Evolutionary conservation across 2,797 vertebrate species (phyloP).

Genomic region (Sparidentex hasta): DNA sequence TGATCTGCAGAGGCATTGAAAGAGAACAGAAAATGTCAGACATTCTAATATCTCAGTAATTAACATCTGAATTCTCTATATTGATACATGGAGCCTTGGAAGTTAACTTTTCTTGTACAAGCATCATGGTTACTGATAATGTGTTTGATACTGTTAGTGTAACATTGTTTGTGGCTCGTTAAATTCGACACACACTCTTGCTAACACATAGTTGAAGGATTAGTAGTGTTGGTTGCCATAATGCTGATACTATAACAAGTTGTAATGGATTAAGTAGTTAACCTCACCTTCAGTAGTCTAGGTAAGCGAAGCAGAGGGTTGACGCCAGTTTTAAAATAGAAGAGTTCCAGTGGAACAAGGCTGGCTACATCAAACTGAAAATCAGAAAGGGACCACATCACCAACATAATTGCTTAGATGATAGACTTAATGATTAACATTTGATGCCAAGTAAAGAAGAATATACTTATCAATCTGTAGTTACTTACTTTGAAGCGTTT

Average conservation of each 20-base stretch:
- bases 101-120: no score
- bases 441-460: neutral
- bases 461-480: neutral
- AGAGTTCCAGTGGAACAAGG: slow-evolving; percentile 94
- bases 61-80: no score
- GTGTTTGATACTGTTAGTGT: neutral
- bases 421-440: neutral
- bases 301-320: slow-evolving; percentile 94
- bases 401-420: neutral
- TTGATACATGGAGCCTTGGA: no score
- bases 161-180: neutral
- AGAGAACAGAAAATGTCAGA: neutral
- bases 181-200: neutral
- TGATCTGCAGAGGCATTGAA: slow-evolving; percentile 83
- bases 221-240: neutral
- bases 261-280: neutral
- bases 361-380: slow-evolving; percentile 92
- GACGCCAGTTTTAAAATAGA: slow-evolving; percentile 93
- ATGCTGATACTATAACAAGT: neutral
- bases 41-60: no score
- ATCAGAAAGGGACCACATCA: slow-evolving; percentile 1
- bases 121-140: neutral
- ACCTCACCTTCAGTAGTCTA: slow-evolving; percentile 92
- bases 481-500: slow-evolving; percentile 91
- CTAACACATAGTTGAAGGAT: neutral